These are phyloP conservation scores for Triplophysa siluroides DNA, from an alignment of 2,113 vertebrate genomes.

Conservation along the genomic window DNA sequence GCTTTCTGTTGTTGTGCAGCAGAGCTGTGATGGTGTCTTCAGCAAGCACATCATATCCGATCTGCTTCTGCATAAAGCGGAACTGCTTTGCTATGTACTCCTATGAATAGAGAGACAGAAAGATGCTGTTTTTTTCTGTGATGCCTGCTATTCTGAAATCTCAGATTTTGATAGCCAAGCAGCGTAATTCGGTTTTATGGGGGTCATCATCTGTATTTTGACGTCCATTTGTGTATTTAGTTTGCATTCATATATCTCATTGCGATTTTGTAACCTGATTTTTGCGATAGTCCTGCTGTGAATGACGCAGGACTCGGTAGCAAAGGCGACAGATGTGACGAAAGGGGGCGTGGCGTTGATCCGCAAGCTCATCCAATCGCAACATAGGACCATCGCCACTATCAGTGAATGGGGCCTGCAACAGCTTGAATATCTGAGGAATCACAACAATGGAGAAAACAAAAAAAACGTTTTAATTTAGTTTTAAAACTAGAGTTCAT, in stretches of 20 bases:
- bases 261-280: constrained; percentile 82
- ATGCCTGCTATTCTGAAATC: no score
- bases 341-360: constrained; percentile 96
- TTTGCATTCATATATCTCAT: not conserved
- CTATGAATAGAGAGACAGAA: constrained; percentile 65
- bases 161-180: not conserved
- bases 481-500: not conserved
- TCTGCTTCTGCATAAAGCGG: constrained; percentile 99
- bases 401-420: constrained; percentile 96
- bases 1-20: constrained; percentile 96
- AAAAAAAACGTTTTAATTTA: not conserved
- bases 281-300: constrained; percentile 97
- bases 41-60: constrained; percentile 96
- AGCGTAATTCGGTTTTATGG: not conserved
- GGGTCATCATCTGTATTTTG: not conserved
- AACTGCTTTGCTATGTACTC: constrained; percentile 99
- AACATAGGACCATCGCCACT: constrained; percentile 95
- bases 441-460: not conserved
- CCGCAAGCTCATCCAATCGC: constrained; percentile 91
- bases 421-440: constrained; percentile 92
- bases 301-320: constrained; percentile 94
- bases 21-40: constrained; percentile 98
- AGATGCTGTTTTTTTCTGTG: constrained; percentile 1
- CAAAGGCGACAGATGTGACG: constrained; percentile 95
- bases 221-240: not conserved